Evolutionary conservation across 1,140 invertebrate species (phyloP).

Genomic region (Eubasilissa regina): DNA sequence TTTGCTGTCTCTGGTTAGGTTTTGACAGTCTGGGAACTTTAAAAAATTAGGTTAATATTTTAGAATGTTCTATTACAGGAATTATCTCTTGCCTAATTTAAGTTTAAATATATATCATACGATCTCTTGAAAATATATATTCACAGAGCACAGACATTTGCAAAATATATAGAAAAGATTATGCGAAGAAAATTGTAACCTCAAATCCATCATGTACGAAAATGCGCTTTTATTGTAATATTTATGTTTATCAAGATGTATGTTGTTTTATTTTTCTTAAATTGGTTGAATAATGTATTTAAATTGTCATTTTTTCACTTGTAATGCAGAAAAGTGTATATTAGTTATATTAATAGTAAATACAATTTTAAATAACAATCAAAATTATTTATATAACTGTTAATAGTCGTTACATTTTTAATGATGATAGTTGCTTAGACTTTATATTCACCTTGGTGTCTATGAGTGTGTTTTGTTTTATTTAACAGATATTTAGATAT

Average conservation of each 20-base stretch:
- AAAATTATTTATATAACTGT: not conserved
- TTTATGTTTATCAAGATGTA: not conserved
- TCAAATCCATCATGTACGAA: not conserved
- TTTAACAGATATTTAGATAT: too few species aligned
- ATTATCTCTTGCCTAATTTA: not conserved
- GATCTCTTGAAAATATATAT: not conserved
- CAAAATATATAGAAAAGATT: not conserved
- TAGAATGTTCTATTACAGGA: not conserved
- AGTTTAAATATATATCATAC: not conserved
- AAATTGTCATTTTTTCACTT: not conserved
- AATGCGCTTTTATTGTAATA: conserved; percentile 12
- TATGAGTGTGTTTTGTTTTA: too few species aligned
- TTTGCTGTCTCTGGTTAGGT: too few species aligned
- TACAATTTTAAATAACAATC: not conserved
- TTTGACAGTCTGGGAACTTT: conserved; percentile 26
- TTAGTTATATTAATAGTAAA: not conserved
- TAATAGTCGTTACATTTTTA: not conserved
- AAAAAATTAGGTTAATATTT: not conserved
- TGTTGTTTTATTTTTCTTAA: not conserved
- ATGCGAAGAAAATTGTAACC: conserved; percentile 2
- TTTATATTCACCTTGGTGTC: too few species aligned
- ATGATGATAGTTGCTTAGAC: too few species aligned
- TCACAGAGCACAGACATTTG: not conserved
- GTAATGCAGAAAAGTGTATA: not conserved
- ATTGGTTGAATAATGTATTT: not conserved